Evolutionary conservation across 37 sponge, comb jelly and placozoan species (phyloP).

Genomic region (Petrosia ficiformis): DNA sequence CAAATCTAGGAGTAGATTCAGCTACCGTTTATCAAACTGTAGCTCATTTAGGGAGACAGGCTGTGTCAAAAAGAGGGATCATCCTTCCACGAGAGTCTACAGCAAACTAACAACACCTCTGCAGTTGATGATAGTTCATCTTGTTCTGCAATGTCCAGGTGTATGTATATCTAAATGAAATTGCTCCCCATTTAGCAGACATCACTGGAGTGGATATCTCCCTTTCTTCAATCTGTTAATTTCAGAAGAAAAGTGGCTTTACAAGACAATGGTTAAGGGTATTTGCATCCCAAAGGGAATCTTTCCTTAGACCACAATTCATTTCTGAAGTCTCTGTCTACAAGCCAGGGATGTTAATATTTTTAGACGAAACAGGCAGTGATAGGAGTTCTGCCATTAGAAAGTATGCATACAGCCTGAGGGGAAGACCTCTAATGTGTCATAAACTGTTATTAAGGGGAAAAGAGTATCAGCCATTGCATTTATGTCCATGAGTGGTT

Average conservation of each 20-base stretch:
- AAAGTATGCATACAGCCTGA: neutral
- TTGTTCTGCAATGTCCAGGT: slow-evolving; percentile 11
- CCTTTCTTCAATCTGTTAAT: neutral
- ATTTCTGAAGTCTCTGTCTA: neutral
- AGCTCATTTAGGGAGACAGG: slow-evolving; percentile 31
- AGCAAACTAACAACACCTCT: slow-evolving; percentile 11
- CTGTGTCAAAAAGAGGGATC: slow-evolving; percentile 17
- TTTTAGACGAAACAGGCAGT: neutral
- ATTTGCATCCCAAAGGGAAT: neutral
- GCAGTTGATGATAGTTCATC: slow-evolving; percentile 7
- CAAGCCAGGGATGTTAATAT: neutral
- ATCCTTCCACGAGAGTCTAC: neutral
- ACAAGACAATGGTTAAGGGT: neutral
- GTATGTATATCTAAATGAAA: too few relatives aligned
- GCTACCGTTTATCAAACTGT: too few relatives aligned
- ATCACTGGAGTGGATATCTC: neutral
- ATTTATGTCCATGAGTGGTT: neutral
- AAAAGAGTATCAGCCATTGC: neutral
- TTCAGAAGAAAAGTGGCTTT: neutral
- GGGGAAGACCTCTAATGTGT: neutral
- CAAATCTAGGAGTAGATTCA: too few relatives aligned
- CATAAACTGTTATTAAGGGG: neutral
- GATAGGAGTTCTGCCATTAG: neutral
- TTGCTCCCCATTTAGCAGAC: too few relatives aligned
- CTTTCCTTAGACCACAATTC: neutral